Evolutionary conservation across 2,797 vertebrate species (phyloP).

Genomic region (Enteromius argenteus): DNA sequence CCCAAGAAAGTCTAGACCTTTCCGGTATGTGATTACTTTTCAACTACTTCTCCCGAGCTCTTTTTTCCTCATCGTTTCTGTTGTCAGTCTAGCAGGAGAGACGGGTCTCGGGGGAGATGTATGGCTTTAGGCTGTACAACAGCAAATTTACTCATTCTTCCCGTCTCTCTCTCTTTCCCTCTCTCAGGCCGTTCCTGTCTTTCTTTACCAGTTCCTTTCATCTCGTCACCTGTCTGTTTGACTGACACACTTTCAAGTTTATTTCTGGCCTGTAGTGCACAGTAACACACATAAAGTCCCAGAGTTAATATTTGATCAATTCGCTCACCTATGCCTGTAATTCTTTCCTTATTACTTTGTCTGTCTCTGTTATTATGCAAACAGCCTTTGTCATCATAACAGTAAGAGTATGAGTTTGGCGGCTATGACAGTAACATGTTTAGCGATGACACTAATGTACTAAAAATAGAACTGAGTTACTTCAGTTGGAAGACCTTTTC

Average conservation of each 20-base stretch:
- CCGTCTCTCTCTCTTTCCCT: conserved; percentile 42
- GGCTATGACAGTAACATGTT: conserved; percentile 9
- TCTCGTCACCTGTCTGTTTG: conserved; percentile 25
- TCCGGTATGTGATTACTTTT: conserved; percentile 39
- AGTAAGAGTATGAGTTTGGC: not conserved
- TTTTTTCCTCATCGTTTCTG: conserved; percentile 62
- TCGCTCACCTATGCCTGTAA: conserved; percentile 8
- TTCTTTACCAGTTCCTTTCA: conserved; percentile 17
- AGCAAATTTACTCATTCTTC: conserved; percentile 59
- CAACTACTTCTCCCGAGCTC: conserved; percentile 45
- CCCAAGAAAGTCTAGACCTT: conserved; percentile 12
- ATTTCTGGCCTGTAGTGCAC: conserved; percentile 7
- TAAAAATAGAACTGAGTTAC: conserved; percentile 7
- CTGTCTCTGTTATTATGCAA: conserved; percentile 16
- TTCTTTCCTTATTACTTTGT: conserved; percentile 4
- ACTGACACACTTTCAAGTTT: conserved; percentile 38
- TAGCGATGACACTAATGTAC: not conserved
- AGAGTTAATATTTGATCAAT: conserved; percentile 19
- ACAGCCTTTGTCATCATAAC: conserved; percentile 13
- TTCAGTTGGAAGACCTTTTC: not conserved
- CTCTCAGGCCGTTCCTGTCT: not conserved
- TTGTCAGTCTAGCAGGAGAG: conserved; percentile 68
- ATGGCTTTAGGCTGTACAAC: conserved; percentile 79
- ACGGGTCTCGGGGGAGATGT: conserved; percentile 76
- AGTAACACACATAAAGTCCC: conserved; percentile 34